Conservation (phyloP, 2,888 invertebrate species). For the Volucella inflata region DNA sequence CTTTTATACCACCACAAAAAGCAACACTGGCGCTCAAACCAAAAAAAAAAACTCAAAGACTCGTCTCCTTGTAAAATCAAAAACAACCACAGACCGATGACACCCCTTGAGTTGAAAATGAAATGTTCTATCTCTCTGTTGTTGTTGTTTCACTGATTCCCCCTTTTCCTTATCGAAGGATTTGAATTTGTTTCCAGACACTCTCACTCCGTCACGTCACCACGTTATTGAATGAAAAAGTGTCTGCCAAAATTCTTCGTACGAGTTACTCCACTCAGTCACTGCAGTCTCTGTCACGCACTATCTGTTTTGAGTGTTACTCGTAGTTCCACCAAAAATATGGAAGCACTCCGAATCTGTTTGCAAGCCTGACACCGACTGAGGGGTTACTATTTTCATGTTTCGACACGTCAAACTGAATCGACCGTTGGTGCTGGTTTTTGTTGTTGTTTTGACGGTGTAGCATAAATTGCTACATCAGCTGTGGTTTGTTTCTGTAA, state of each 20-base stretch:
- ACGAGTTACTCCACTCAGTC: neutral
- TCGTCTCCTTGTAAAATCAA: neutral
- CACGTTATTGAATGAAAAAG: slow-evolving; percentile 10
- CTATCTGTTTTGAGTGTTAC: slow-evolving; percentile 15
- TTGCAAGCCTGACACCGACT: slow-evolving; percentile 1
- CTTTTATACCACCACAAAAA: slow-evolving; percentile 36
- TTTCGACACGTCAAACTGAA: slow-evolving; percentile 43
- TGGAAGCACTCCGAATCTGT: slow-evolving; percentile 5
- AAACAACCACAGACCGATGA: slow-evolving; percentile 33
- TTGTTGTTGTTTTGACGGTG: too few relatives aligned
- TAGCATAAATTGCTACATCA: slow-evolving; percentile 9
- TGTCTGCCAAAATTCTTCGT: slow-evolving; percentile 1
- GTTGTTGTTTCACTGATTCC: slow-evolving; percentile 6
- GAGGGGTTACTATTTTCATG: slow-evolving; percentile 50
- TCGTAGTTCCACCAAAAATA: slow-evolving; percentile 21
- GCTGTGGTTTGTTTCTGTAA: slow-evolving; percentile 19
- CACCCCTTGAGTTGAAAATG: slow-evolving; percentile 6
- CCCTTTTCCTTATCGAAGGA: neutral
- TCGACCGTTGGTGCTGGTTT: slow-evolving; percentile 31
- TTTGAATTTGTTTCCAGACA: neutral
- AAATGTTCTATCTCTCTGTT: neutral
- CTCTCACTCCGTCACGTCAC: neutral
- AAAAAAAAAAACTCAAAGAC: neutral
- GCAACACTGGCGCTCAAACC: neutral
- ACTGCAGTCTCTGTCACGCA: too few relatives aligned